Conservation (phyloP, 2,888 invertebrate species). For the Caenorhabditis afra region DNA sequence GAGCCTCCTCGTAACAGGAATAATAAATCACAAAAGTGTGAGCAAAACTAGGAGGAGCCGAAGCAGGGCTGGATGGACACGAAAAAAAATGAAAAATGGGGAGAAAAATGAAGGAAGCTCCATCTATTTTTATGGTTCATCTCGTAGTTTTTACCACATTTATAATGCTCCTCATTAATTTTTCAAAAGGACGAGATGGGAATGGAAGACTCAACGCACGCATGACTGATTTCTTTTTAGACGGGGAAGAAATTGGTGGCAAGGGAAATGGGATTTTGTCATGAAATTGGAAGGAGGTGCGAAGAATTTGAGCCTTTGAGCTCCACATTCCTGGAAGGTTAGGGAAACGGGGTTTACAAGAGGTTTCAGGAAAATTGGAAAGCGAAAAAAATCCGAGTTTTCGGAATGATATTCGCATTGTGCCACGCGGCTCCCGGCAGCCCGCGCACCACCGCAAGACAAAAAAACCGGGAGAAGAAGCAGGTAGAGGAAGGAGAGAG, state of each 20-base stretch:
- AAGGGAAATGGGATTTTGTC: conserved; percentile 2
- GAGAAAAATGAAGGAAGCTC: neutral
- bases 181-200: conserved; percentile 12
- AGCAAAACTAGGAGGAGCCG: conserved; percentile 8
- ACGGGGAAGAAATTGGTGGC: conserved; percentile 2
- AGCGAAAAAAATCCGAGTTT: neutral
- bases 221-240: conserved; percentile 13
- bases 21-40: conserved; percentile 43
- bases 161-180: conserved; percentile 27
- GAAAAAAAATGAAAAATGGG: neutral
- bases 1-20: conserved; percentile 36
- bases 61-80: neutral
- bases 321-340: too few relatives aligned
- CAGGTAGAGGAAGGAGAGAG: conserved; percentile 16
- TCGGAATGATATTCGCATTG: neutral
- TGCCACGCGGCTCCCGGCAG: neutral
- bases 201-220: conserved; percentile 9
- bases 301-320: too few relatives aligned
- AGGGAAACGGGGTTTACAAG: too few relatives aligned
- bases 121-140: too few relatives aligned
- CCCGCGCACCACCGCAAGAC: neutral
- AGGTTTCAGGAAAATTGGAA: neutral
- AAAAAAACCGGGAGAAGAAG: conserved; percentile 34
- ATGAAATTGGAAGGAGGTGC: too few relatives aligned
- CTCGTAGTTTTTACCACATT: neutral